phyloP scores from a whole-genome alignment of 2,113 vertebrate genomes.

The Menidia beryllina region DNA sequence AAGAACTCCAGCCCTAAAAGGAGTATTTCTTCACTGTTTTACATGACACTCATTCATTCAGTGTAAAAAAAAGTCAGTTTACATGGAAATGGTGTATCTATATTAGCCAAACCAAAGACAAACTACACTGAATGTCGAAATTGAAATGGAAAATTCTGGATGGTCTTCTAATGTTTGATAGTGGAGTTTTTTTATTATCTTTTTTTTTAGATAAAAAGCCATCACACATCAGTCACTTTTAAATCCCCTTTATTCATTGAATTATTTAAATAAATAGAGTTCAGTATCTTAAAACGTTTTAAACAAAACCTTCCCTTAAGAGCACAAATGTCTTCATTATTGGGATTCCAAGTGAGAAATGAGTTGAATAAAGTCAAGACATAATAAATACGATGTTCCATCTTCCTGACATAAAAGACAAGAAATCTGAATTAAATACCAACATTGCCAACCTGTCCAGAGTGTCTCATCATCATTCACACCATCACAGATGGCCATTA shows the following conservation, averaged over 20 bases:
- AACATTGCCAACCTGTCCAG: not conserved
- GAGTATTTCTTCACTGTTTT: not conserved
- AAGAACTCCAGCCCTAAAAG: too few species aligned
- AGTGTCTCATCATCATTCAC: too few species aligned
- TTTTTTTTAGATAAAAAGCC: not conserved
- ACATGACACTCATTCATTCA: not conserved
- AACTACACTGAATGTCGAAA: not conserved
- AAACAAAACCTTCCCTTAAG: not conserved
- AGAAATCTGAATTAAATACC: not conserved
- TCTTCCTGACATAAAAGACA: not conserved
- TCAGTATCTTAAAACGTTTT: not conserved
- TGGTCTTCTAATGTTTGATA: not conserved
- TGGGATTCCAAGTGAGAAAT: too few species aligned
- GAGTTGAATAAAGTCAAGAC: too few species aligned
- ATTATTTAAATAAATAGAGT: not conserved
- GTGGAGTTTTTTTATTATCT: not conserved
- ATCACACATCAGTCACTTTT: not conserved
- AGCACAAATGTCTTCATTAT: not conserved
- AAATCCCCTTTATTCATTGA: conserved; percentile 1
- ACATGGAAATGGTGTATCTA: not conserved
- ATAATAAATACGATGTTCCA: too few species aligned
- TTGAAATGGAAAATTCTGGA: too few species aligned
- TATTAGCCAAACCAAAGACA: not conserved
- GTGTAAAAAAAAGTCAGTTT: not conserved
- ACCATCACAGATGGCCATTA: too few species aligned